Conservation (phyloP, 2,113 vertebrate genomes). For the Thermophis baileyi region DNA sequence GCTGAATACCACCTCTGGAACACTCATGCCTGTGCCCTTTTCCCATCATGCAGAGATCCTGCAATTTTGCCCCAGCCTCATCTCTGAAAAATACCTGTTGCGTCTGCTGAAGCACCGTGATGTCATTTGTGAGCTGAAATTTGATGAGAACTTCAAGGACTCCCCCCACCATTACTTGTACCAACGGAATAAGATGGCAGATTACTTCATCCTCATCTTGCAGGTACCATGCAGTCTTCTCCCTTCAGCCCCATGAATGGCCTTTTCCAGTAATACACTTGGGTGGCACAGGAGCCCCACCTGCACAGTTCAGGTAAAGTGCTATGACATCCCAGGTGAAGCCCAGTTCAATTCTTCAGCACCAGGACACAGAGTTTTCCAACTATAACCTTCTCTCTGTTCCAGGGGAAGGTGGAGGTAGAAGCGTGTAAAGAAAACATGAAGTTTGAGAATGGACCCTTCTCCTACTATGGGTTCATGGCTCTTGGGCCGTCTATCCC, state of each 20-base stretch:
- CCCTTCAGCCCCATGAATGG: background rate
- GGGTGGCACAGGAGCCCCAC: too few relatives aligned
- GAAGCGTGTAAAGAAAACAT: constrained; percentile 94
- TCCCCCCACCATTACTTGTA: constrained; percentile 80
- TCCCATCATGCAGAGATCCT: constrained; percentile 74
- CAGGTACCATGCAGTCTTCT: constrained; percentile 48
- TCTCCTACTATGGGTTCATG: constrained; percentile 94
- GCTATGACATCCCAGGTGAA: background rate
- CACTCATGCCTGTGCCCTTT: background rate
- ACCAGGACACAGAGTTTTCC: background rate
- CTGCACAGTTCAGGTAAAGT: background rate
- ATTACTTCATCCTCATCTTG: constrained; percentile 76
- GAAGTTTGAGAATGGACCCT: constrained; percentile 95
- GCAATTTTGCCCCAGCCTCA: constrained; percentile 78
- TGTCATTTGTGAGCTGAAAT: constrained; percentile 91
- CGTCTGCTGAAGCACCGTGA: constrained; percentile 86
- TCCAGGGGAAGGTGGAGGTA: constrained; percentile 91
- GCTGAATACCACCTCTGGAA: background rate
- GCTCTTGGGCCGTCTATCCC: constrained; percentile 67
- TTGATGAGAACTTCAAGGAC: constrained; percentile 82
- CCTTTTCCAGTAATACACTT: background rate
- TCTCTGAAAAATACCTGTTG: constrained; percentile 89
- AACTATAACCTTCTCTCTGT: background rate
- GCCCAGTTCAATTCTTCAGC: background rate
- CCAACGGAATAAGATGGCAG: constrained; percentile 79